Percentiles rank a stretch among this genome's conserved stretches.
Evolutionary conservation across 2,113 vertebrate species (phyloP).

Genomic region (Lanius collurio): DNA sequence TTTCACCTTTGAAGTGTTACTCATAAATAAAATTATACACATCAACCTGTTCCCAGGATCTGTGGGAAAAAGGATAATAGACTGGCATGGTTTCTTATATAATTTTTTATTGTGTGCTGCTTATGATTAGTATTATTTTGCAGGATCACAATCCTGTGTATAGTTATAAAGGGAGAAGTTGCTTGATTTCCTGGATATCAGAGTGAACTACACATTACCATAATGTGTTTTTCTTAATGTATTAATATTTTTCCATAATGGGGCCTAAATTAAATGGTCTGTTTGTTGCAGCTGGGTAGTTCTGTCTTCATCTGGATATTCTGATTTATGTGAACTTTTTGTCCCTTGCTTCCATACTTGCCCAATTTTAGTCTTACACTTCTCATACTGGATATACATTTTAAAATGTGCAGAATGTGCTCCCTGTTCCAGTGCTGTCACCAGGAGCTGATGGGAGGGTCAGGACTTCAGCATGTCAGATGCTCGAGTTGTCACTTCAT

Average conservation of each 20-base stretch:
- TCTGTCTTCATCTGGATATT: not conserved
- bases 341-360: not conserved
- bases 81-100: not conserved
- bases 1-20: slow-evolving; percentile 12
- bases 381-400: not conserved
- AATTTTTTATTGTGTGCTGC: not conserved
- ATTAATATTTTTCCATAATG: not conserved
- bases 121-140: not conserved
- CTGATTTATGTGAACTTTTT: not conserved
- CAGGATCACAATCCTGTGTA: not conserved
- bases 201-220: not conserved
- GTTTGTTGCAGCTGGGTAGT: not conserved
- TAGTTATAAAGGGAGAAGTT: not conserved
- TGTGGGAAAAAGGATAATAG: not conserved
- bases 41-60: not conserved
- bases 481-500: not conserved
- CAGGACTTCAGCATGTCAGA: not conserved
- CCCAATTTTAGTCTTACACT: not conserved
- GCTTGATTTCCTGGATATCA: not conserved
- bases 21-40: slow-evolving; percentile 12
- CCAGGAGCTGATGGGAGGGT: not conserved
- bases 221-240: not conserved
- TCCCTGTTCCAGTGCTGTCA: not conserved
- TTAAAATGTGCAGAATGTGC: not conserved
- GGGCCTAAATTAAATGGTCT: not conserved